Evolutionary conservation across 1,140 invertebrate species (phyloP).

Genomic region (Ctenoplectra terminalis): DNA sequence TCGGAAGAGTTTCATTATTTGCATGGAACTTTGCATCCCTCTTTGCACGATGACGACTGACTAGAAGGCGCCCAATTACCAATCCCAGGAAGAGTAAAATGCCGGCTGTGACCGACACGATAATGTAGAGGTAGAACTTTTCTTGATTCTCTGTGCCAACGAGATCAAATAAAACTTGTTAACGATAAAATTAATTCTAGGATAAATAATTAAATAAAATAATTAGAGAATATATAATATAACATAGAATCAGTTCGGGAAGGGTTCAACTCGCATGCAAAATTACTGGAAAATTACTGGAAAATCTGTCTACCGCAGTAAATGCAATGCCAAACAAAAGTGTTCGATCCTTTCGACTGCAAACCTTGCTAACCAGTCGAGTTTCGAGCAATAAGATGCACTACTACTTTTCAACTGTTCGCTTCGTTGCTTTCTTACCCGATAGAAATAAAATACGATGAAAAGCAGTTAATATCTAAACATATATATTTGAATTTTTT

Average conservation of each 20-base stretch:
- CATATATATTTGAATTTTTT: no score
- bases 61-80: conserved; percentile 86
- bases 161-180: background rate
- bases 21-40: conserved; percentile 83
- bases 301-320: background rate
- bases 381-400: conserved; percentile 8
- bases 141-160: conserved; percentile 88
- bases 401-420: background rate
- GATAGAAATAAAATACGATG: background rate
- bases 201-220: background rate
- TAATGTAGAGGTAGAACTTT: conserved; percentile 90
- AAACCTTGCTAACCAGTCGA: conserved; percentile 6
- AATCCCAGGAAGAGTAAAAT: conserved; percentile 87
- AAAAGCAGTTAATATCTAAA: background rate
- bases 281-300: background rate
- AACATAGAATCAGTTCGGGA: background rate
- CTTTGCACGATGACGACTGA: conserved; percentile 85
- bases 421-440: background rate
- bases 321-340: conserved; percentile 43
- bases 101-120: conserved; percentile 87
- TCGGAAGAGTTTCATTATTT: conserved; percentile 86
- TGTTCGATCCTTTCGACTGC: conserved; percentile 12
- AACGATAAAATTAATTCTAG: background rate
- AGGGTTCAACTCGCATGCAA: conserved; percentile 25
- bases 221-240: no score